Conservation (phyloP, 2,797 vertebrate species). For the Monodelphis domestica region DNA sequence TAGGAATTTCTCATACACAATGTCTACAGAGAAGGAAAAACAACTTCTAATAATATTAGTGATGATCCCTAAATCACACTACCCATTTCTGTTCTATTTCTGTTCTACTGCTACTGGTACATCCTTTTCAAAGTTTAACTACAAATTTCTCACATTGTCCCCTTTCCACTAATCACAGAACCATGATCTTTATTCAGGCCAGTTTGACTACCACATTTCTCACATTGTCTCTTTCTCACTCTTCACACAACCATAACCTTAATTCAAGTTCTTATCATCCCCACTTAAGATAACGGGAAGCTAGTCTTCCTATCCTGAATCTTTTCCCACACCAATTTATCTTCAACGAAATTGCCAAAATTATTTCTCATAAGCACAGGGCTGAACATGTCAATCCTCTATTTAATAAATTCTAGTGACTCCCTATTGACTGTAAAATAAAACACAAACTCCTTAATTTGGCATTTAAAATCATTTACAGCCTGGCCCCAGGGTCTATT, state of each 20-base stretch:
- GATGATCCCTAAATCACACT: background rate
- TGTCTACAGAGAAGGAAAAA: background rate
- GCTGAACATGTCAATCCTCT: background rate
- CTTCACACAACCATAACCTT: background rate
- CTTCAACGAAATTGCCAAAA: background rate
- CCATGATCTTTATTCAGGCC: background rate
- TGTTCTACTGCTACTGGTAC: background rate
- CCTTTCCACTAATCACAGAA: background rate
- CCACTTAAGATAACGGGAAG: background rate
- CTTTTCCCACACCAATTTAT: background rate
- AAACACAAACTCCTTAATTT: background rate
- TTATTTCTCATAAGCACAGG: background rate
- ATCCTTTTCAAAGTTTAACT: background rate
- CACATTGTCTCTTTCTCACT: background rate
- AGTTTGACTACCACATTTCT: background rate
- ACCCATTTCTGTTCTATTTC: background rate
- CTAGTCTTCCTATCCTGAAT: background rate
- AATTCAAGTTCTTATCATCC: background rate
- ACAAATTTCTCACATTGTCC: background rate
- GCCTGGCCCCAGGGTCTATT: background rate
- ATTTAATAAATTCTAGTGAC: background rate
- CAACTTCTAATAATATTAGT: background rate
- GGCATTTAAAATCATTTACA: background rate
- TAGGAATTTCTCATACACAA: background rate
- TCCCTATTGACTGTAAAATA: background rate